These are phyloP conservation scores for Chloropsis hardwickii DNA, from an alignment of 2,113 vertebrate genomes.

Conservation along the genomic window DNA sequence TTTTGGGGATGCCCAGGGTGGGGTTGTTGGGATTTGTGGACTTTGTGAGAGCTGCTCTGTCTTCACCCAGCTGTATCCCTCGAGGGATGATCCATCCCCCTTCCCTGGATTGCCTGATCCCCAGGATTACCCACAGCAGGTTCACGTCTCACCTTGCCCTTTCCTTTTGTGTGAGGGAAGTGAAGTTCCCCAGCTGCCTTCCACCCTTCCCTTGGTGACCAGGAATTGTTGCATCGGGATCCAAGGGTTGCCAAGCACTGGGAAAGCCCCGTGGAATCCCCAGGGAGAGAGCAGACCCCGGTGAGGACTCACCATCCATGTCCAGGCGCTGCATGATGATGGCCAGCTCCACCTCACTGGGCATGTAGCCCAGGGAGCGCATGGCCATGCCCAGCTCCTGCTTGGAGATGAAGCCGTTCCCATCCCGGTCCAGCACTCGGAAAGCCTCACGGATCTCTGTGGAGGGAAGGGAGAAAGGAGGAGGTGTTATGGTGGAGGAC, in stretches of 20 bases:
- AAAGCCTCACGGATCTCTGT: conserved; percentile 98
- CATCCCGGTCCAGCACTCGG: conserved; percentile 93
- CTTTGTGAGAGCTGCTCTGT: background rate
- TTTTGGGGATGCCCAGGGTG: background rate
- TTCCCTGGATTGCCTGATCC: rapidly evolving
- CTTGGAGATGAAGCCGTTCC: conserved; percentile 99
- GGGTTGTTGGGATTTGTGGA: background rate
- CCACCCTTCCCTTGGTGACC: background rate
- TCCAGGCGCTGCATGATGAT: conserved; percentile 99
- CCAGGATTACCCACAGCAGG: background rate
- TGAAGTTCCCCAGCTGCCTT: background rate
- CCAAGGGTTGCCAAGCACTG: rapidly evolving
- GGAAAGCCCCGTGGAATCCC: background rate
- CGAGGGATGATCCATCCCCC: background rate
- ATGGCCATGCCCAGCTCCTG: conserved; percentile 99
- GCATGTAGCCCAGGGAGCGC: conserved; percentile 98
- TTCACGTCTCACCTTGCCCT: background rate
- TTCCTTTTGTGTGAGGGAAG: background rate
- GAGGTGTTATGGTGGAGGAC: background rate
- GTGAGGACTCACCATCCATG: conserved; percentile 84
- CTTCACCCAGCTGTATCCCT: background rate
- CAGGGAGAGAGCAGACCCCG: background rate
- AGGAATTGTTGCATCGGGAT: rapidly evolving
- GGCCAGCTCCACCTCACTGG: conserved; percentile 97
- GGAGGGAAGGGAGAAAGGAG: conserved; percentile 49